These are phyloP conservation scores for Tachuris rubrigastra DNA, from an alignment of 2,113 vertebrate genomes.

Conservation along the genomic window DNA sequence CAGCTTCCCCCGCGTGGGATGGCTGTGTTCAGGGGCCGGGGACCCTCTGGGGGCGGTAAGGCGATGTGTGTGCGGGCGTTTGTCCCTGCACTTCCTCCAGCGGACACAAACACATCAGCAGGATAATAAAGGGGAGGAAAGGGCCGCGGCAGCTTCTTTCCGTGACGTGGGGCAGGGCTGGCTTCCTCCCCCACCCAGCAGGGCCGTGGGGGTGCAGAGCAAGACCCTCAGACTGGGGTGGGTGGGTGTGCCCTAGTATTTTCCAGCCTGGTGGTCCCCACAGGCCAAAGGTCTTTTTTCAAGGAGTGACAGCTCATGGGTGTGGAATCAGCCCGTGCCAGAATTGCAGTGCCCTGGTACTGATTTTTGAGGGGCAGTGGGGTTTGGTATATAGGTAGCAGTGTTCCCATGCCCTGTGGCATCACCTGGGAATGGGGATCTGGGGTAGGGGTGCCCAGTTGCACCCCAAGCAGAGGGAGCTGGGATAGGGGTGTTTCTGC, in stretches of 20 bases:
- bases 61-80: not conserved
- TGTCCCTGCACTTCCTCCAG: conserved; percentile 16
- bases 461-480: not conserved
- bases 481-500: not conserved
- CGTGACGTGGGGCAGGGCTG: not conserved
- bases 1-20: not conserved
- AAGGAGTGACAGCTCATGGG: not conserved
- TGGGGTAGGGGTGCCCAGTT: not conserved
- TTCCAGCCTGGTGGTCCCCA: not conserved
- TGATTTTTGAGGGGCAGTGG: not conserved
- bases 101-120: conserved; percentile 27
- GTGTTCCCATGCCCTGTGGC: not conserved
- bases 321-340: not conserved
- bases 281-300: not conserved
- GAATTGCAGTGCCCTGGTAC: not conserved
- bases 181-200: not conserved
- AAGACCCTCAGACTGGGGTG: not conserved
- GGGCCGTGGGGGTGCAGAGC: accelerated
- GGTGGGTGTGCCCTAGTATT: not conserved
- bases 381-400: not conserved
- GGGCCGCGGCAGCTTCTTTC: not conserved
- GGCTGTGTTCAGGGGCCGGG: not conserved
- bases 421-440: not conserved
- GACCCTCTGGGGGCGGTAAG: not conserved
- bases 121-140: conserved; percentile 51